Evolutionary conservation across 2,888 invertebrate species (phyloP), one percentile per base, ranked within the genome.

Genomic region (Drosophila longiperda): DNA sequence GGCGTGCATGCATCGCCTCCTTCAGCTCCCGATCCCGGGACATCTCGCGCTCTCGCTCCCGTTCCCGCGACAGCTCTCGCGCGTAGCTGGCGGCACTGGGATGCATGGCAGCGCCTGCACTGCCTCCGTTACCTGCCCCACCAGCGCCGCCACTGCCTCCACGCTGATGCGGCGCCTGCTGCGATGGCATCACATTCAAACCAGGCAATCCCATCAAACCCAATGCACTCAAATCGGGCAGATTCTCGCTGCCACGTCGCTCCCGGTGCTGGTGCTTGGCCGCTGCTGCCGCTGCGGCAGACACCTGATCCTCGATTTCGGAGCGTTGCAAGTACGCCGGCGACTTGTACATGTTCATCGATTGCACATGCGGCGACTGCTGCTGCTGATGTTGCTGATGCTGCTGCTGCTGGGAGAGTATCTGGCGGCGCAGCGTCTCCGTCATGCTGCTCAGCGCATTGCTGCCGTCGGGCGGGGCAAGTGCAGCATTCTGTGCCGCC

Each of bases 291-390:
- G 85, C 90, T 34, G 91, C 83, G 2, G 92, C 92, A 12, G 92
- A 90, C 23, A 92, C 90, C 58, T 92, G 92, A 65, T 92, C 92
- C 64, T 92, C 92, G 40, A 92, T 91, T 76, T 92, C 92, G 17
- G 92, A 92, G 29, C 92, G 88, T 49, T 92, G 92, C 70, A 92
- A 76, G 72, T 92, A 92, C 2, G 92, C 92, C 36, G 92, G 92
- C 0, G 92, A 91, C 81, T 92, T 92, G 81, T 92, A 92, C 91
- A 92, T 92, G 64, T 92, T 92, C 87, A 92, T 90, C 4, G 92
- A 87, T 63, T 91, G 92, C 8, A 87, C 77, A 26, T 91, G 84
- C 17, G 92, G 92, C 36, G 92, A 91, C 66, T 92, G 92, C 23
- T 75, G 81, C 20, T 74, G 81, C 6, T 86, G 78, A 23, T 73